A percentile compares a stretch with the other conserved stretches of the same genome.
Conservation (phyloP, 2,113 vertebrate genomes). For the Centropristis striata region DNA sequence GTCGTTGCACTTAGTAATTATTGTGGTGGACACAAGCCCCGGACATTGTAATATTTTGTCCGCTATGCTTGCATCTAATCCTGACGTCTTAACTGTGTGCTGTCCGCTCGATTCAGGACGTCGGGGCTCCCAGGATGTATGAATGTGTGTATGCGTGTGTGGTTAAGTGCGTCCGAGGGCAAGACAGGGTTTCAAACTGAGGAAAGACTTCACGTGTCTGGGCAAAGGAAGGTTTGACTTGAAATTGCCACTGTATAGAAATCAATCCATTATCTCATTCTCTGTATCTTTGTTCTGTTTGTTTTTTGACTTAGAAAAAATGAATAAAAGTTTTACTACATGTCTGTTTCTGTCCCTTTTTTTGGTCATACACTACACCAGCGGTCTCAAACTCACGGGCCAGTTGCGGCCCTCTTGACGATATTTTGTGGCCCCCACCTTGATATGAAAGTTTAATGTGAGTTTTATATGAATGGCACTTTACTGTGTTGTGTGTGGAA, state of each 20-base stretch:
- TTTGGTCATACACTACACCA: not conserved
- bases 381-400: too few relatives aligned
- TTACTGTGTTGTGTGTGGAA: too few relatives aligned
- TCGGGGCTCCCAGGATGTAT: slow-evolving; percentile 69
- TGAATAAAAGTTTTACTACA: slow-evolving; percentile 88
- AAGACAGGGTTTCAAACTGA: slow-evolving; percentile 79
- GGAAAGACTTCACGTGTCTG: slow-evolving; percentile 57
- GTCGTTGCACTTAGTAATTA: slow-evolving; percentile 53
- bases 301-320: slow-evolving; percentile 84
- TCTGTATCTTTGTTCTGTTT: slow-evolving; percentile 85
- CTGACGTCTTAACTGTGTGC: slow-evolving; percentile 61
- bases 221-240: slow-evolving; percentile 83
- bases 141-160: slow-evolving; percentile 52
- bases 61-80: slow-evolving; percentile 43
- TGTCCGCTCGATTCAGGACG: slow-evolving; percentile 60
- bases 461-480: too few relatives aligned
- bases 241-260: slow-evolving; percentile 87
- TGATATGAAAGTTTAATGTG: too few relatives aligned
- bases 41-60: slow-evolving; percentile 34
- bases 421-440: too few relatives aligned
- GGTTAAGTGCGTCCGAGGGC: slow-evolving; percentile 36
- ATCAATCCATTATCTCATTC: slow-evolving; percentile 82
- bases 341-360: not conserved
- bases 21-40: slow-evolving; percentile 33
- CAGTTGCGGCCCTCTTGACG: too few relatives aligned